These are phyloP conservation scores for Barbus barbus DNA, from an alignment of 2,113 vertebrate species.

Conservation along the genomic window DNA sequence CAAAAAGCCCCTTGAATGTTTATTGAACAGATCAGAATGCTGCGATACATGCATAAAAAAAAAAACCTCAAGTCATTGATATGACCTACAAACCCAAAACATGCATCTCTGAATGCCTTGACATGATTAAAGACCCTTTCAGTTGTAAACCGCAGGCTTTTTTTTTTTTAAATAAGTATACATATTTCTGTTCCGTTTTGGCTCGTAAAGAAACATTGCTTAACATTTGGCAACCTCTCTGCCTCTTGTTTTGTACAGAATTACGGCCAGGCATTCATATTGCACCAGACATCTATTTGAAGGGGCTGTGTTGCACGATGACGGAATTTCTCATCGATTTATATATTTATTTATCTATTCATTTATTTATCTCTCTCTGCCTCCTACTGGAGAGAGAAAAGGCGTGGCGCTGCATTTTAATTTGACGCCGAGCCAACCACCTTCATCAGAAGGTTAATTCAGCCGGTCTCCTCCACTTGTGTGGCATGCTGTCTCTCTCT, in stretches of 20 bases:
- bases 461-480: slow-evolving; percentile 51
- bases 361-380: slow-evolving; percentile 51
- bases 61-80: not conserved
- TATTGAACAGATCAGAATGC: not conserved
- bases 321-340: slow-evolving; percentile 43
- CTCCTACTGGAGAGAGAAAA: slow-evolving; percentile 27
- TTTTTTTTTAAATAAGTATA: not conserved
- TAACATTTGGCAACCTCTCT: slow-evolving; percentile 24
- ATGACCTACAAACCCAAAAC: slow-evolving; percentile 26
- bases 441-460: slow-evolving; percentile 64
- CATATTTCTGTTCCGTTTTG: not conserved
- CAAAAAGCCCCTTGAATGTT: slow-evolving; percentile 22
- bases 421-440: slow-evolving; percentile 47
- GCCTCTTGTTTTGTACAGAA: slow-evolving; percentile 12
- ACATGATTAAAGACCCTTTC: slow-evolving; percentile 1
- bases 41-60: not conserved
- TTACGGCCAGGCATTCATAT: slow-evolving; percentile 40
- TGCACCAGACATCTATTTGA: slow-evolving; percentile 43
- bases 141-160: not conserved
- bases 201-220: not conserved
- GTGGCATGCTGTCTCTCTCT: slow-evolving; percentile 25
- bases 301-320: slow-evolving; percentile 41
- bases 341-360: slow-evolving; percentile 54
- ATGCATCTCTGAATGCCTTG: slow-evolving; percentile 9
- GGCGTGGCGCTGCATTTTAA: slow-evolving; percentile 59